phyloP scores from a whole-genome alignment of 2,888 invertebrate species.

The Microdon myrmicae region DNA sequence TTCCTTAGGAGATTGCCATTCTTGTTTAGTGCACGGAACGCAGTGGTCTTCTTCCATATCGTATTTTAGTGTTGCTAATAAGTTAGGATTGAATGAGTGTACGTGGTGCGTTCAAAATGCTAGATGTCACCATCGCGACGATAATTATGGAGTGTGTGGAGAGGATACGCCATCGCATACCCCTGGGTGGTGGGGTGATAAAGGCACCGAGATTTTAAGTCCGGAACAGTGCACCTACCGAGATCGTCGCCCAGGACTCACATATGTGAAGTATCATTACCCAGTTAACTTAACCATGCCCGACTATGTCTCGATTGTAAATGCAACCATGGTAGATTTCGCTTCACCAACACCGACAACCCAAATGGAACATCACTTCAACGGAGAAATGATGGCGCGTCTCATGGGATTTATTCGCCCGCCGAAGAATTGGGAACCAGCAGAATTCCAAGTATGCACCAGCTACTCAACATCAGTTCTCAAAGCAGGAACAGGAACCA shows the following conservation, averaged over 20 bases:
- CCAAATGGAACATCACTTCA: conserved; percentile 74
- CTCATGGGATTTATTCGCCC: conserved; percentile 86
- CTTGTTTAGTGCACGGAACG: conserved; percentile 82
- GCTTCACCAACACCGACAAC: conserved; percentile 77
- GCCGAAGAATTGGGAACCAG: conserved; percentile 79
- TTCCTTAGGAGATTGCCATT: conserved; percentile 87
- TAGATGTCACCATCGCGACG: conserved; percentile 86
- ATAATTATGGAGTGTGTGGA: conserved; percentile 81
- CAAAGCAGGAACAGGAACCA: conserved; percentile 68
- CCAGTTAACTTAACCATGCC: conserved; percentile 90
- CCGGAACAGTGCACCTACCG: conserved; percentile 82
- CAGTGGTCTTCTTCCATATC: conserved; percentile 56
- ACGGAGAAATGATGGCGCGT: conserved; percentile 80
- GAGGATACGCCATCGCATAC: conserved; percentile 85
- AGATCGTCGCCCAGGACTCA: conserved; percentile 87
- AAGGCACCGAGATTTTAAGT: conserved; percentile 78
- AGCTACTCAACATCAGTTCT: conserved; percentile 80
- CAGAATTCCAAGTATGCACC: conserved; percentile 80
- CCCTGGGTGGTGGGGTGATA: conserved; percentile 90
- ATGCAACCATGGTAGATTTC: conserved; percentile 85
- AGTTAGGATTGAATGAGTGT: conserved; percentile 82
- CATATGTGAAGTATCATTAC: conserved; percentile 86
- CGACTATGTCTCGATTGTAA: conserved; percentile 86
- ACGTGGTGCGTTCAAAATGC: conserved; percentile 95
- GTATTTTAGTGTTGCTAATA: conserved; percentile 76